These are phyloP conservation scores for Ammospiza caudacuta DNA, from an alignment of 2,113 vertebrate genomes.

Conservation along the genomic window DNA sequence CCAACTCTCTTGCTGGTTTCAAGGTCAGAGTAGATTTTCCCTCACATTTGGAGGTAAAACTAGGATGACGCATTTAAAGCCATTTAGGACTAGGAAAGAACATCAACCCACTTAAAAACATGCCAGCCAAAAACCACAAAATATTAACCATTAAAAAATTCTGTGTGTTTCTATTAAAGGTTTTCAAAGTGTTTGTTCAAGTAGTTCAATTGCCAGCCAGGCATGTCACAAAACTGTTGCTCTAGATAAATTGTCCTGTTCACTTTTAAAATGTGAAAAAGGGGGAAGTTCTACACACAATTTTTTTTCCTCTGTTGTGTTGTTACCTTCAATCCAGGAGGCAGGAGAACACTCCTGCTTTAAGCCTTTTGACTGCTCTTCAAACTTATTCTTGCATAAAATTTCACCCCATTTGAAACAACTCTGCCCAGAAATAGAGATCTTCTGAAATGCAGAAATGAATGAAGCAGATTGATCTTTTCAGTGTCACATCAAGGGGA, in stretches of 20 bases:
- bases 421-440: not conserved
- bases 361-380: not conserved
- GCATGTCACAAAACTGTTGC: not conserved
- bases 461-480: not conserved
- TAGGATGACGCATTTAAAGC: not conserved
- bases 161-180: not conserved
- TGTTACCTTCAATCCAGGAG: not conserved
- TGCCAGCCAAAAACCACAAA: not conserved
- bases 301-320: not conserved
- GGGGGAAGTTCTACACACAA: rapidly evolving
- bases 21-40: not conserved
- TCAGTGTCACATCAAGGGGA: not conserved
- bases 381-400: not conserved
- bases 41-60: not conserved
- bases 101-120: not conserved
- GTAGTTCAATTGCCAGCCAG: not conserved
- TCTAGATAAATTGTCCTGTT: not conserved
- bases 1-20: not conserved
- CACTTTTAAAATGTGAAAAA: not conserved
- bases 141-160: not conserved
- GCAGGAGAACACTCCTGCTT: not conserved
- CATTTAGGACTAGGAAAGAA: not conserved
- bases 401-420: not conserved
- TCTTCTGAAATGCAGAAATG: not conserved
- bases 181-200: not conserved